A percentile compares a stretch with the other conserved stretches of the same genome.
These are phyloP conservation scores for Percopsis transmontana DNA, from an alignment of 2,113 vertebrate genomes.

Conservation along the genomic window DNA sequence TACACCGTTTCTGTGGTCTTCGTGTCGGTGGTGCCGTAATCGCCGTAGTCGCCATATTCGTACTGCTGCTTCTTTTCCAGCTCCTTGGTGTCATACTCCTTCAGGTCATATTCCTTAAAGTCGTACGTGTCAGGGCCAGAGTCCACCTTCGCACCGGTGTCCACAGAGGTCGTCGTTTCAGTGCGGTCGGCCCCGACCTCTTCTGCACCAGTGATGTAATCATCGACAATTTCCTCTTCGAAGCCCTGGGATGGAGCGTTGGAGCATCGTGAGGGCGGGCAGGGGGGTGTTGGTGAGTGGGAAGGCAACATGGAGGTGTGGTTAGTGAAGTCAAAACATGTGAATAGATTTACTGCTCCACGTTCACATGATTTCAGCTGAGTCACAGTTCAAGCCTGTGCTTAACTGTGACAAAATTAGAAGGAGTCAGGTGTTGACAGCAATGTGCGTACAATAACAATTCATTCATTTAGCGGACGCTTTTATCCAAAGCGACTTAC, in stretches of 20 bases:
- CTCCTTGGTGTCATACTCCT: constrained; percentile 78
- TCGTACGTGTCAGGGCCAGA: constrained; percentile 80
- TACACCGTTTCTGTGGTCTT: constrained; percentile 79
- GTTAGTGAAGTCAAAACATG: constrained; percentile 49
- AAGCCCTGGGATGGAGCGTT: constrained; percentile 72
- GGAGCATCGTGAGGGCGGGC: constrained; percentile 2
- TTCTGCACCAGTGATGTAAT: constrained; percentile 95
- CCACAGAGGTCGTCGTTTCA: constrained; percentile 53
- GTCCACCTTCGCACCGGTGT: constrained; percentile 57
- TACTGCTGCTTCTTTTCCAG: constrained; percentile 77
- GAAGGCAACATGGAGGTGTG: constrained; percentile 26
- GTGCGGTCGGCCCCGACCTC: constrained; percentile 85
- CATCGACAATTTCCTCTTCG: constrained; percentile 90
- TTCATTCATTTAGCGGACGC: too few species aligned
- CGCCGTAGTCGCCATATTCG: constrained; percentile 83
- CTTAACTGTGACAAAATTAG: neutral
- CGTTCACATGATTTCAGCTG: constrained; percentile 32
- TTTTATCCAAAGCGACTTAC: too few species aligned
- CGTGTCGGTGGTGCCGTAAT: constrained; percentile 84
- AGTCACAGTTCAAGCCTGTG: constrained; percentile 26
- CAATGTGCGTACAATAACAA: too few species aligned
- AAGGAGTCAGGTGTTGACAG: neutral
- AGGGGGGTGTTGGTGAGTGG: constrained; percentile 6
- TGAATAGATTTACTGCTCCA: constrained; percentile 7
- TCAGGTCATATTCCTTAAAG: constrained; percentile 84